Base-by-base conservation (phyloP, 1,140 invertebrate species). In the Pogonus chalceus region DNA sequence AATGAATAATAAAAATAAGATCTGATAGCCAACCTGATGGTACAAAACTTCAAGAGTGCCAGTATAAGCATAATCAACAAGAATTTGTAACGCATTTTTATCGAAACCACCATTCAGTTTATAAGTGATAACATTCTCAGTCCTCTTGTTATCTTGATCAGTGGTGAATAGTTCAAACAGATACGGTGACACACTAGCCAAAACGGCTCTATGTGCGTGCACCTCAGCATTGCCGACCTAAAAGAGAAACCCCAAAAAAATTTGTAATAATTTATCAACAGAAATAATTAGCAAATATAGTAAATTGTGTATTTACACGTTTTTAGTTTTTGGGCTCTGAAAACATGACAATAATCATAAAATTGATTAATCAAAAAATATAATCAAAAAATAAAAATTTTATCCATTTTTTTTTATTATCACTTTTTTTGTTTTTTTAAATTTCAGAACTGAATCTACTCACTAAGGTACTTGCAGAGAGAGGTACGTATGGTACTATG, bases 61-160 rank as follows among this genome's bases (percentile, higher is more conserved):
- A 58, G 88, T 90, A 70, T 92, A 92, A 23, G 84, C 84, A 71
- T 87, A 92, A 66, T 91, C 82, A 22, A 92, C 76, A 4, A 92
- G 72, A 54, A 79, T 79, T 56, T 85, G 79, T 60, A 92, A 73
- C 37, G 86, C 80, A 54, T 72, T 73, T 57, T 78, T 78, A 58
- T 85, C 80, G 59, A 84, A 78, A 23, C 79, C 79, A n/a, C 78
- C 81, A 62, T 79, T 81, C 53, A 89, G 65, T 63, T 84, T 82
- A 65, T 82, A 85, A 16, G 77, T 78, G 24, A 79, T 65, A 21
- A 75, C 63, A 58, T 75, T 74, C 53, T 73, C 69, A 48, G 65
- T 53, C 60, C 67, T 54, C 64, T 71, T 65, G 66, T 72, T 57
- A 18, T 62, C 58, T 55, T 66, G 62, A 61, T 85, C 79, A 14